Evolutionary conservation across 2,888 invertebrate genomes (phyloP), one percentile per base, ranked within the genome.

Genomic region (Formica aserva): DNA sequence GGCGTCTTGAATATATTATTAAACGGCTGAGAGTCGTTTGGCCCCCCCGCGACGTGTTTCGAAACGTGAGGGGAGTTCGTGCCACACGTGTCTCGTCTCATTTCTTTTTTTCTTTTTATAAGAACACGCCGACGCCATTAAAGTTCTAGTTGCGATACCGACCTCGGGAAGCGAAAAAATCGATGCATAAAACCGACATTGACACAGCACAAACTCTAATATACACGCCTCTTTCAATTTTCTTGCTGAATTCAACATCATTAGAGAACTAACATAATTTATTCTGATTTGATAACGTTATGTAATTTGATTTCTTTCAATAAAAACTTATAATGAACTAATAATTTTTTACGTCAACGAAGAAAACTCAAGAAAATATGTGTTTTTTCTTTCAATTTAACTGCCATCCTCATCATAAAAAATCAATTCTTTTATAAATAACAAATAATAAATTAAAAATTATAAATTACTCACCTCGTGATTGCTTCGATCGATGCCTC

Each of bases 1-100:
- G 86, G 55, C 77, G 85, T 84, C 84, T 86, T 74, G 84, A 86
- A 85, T 85, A 82, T 85, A 71, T 86, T 76, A 86, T 84, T 85
- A 85, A 85, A 85, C 84, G 71, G 60, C 29, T 65, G 69, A 32
- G 80, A 13, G 45, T 65, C 55, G 84, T 69, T 52, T 69, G 11
- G 69, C 22, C 41, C n/a, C 32, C 45, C 22, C 69, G 60, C 78
- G 60, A 78, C 69, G 84, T 65, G 83, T 83, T 52, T 22, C 78
- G 78, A 83, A 62, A 71, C 55, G 80, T 78, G 55, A 65, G 78
- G 71, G 63, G 29, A 55, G 55, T 65, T 35, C 83, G 78, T 80
- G 83, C 41, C 83, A 80, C 83, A 83, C 83, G 83, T 78, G 83
- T 80, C 63, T 66, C 78, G 52, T 52, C 60, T 69, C 72, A 45